phyloP scores from a whole-genome alignment of 2,113 vertebrate genomes.

The Tetrax tetrax region DNA sequence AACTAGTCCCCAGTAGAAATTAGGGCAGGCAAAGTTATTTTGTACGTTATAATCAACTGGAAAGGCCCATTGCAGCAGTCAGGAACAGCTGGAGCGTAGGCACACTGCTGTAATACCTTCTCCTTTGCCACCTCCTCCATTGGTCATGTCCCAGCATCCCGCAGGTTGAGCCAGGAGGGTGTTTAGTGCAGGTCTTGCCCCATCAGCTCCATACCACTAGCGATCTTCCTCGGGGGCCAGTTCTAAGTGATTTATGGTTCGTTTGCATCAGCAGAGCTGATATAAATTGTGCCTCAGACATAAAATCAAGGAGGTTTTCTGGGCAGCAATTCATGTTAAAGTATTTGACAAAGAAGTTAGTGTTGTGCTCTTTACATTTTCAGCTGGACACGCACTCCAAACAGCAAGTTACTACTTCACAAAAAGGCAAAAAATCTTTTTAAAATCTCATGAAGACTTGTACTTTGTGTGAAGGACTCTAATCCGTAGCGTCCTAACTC shows the following conservation, averaged over 20 bases:
- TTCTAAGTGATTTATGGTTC: neutral
- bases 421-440: neutral
- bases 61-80: neutral
- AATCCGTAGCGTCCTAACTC: too few relatives aligned
- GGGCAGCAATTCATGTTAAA: fast-evolving
- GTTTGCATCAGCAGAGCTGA: neutral
- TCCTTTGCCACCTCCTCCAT: neutral
- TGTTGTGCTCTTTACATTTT: neutral
- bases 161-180: neutral
- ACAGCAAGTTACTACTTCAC: neutral
- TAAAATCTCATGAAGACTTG: neutral
- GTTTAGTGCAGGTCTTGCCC: neutral
- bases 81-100: neutral
- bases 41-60: neutral
- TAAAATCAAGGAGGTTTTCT: neutral
- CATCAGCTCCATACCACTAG: neutral
- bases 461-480: neutral
- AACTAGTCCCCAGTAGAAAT: neutral
- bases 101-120: neutral
- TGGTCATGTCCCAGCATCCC: neutral
- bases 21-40: neutral
- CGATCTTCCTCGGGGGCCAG: neutral
- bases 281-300: neutral
- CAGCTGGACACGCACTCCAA: neutral
- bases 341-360: neutral